Percentiles rank a stretch among this genome's conserved stretches.
Evolutionary conservation across 2,113 vertebrate species (phyloP).

Genomic region (Dryoscopus gambensis): DNA sequence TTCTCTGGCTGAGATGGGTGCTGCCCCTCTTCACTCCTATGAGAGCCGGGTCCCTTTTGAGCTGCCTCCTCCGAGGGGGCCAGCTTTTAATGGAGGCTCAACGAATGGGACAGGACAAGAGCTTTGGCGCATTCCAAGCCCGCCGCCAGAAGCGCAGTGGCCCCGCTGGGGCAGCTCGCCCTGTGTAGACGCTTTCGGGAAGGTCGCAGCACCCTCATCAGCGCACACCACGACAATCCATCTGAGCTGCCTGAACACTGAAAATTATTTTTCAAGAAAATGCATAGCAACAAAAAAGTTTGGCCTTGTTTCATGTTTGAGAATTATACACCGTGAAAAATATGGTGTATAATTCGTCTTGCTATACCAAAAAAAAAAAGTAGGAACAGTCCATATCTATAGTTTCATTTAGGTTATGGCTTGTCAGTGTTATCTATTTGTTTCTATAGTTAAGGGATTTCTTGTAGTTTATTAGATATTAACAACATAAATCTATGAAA

Average conservation of each 20-base stretch:
- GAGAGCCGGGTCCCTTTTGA: too few species aligned
- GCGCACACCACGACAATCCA: too few species aligned
- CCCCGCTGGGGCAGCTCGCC: too few species aligned
- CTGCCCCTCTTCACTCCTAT: too few species aligned
- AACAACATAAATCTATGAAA: neutral
- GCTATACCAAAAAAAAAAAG: neutral
- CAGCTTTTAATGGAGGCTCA: too few species aligned
- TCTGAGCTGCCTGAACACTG: neutral
- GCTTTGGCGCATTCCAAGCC: too few species aligned
- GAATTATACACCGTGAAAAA: neutral
- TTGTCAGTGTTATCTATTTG: neutral
- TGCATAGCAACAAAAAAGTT: neutral
- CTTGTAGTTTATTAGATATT: neutral
- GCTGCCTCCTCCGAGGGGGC: too few species aligned
- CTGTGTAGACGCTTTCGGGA: too few species aligned
- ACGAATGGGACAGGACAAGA: too few species aligned
- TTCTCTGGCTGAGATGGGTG: too few species aligned
- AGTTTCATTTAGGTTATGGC: neutral
- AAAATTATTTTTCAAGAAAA: neutral
- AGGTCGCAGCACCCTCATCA: too few species aligned
- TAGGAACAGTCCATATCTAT: neutral
- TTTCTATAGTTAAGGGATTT: neutral
- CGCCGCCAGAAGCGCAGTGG: too few species aligned
- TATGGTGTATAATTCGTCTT: neutral
- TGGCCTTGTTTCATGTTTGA: fast-evolving